Conservation (phyloP, 2,797 vertebrate species). For the Melanotaenia maccullochi region DNA sequence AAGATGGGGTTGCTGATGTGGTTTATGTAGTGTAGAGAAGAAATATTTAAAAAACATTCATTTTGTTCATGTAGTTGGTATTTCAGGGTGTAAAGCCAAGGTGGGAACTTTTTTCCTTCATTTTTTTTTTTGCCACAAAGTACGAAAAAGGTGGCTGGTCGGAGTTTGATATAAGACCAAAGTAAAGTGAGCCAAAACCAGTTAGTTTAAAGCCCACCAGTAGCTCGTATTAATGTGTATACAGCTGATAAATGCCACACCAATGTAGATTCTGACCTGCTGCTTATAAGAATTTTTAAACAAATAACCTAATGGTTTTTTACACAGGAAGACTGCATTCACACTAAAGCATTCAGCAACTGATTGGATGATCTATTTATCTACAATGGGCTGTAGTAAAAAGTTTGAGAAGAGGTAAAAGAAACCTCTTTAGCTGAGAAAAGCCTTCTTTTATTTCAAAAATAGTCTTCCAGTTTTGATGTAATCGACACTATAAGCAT, state of each 20-base stretch:
- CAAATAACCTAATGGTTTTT: neutral
- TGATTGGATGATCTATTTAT: neutral
- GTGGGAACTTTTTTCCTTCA: neutral
- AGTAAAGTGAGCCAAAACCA: neutral
- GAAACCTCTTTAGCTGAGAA: neutral
- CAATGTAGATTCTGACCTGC: neutral
- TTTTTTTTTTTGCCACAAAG: neutral
- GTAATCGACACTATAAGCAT: too few relatives aligned
- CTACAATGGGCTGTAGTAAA: neutral
- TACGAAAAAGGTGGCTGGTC: neutral
- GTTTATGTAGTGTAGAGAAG: slow-evolving; percentile 1
- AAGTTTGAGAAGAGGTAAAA: too few relatives aligned
- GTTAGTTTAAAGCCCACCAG: neutral
- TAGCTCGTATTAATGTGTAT: neutral
- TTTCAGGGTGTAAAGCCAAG: neutral
- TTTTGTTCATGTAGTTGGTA: neutral
- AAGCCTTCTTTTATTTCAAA: neutral
- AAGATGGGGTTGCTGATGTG: slow-evolving; percentile 13
- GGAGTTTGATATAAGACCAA: neutral
- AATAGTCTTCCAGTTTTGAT: too few relatives aligned
- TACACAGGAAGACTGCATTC: too few relatives aligned
- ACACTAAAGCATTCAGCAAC: too few relatives aligned
- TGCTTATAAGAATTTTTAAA: too few relatives aligned
- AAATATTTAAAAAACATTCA: slow-evolving; percentile 4
- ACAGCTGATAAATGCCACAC: neutral